phyloP scores from a whole-genome alignment of 1,140 invertebrate species.

The Conus betulinus region DNA sequence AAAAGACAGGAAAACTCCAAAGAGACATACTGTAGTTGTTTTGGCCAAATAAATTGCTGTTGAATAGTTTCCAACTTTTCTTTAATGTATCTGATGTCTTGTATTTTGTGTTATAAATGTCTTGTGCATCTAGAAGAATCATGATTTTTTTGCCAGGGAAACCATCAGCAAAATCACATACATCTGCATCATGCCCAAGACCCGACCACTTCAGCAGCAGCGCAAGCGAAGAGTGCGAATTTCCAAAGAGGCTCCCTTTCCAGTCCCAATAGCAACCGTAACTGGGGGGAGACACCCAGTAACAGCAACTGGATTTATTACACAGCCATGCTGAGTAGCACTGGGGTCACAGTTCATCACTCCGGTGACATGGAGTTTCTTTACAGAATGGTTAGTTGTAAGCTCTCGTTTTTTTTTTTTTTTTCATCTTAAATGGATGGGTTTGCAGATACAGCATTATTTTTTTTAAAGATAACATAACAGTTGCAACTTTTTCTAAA shows the following conservation, averaged over 20 bases:
- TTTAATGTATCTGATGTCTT: too few species aligned
- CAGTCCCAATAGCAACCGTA: conserved; percentile 59
- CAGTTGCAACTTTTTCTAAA: too few species aligned
- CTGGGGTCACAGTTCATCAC: conserved; percentile 58
- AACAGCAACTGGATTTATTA: conserved; percentile 61
- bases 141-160: neutral
- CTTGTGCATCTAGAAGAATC: neutral
- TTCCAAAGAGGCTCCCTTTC: conserved; percentile 58
- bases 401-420: too few species aligned
- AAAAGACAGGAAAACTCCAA: too few species aligned
- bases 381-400: conserved; percentile 63
- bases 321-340: conserved; percentile 53
- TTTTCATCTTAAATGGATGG: too few species aligned
- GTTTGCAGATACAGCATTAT: too few species aligned
- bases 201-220: conserved; percentile 35
- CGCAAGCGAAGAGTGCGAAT: conserved; percentile 42
- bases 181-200: conserved; percentile 1
- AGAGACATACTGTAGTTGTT: too few species aligned
- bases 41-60: too few species aligned
- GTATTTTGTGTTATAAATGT: neutral
- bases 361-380: conserved; percentile 66
- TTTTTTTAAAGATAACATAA: too few species aligned
- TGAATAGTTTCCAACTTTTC: too few species aligned
- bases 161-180: too few species aligned
- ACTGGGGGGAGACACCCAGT: conserved; percentile 40